Evolutionary conservation across 2,113 vertebrate species (phyloP), one percentile per base, ranked within the genome.

Genomic region (Sturnira hondurensis): DNA sequence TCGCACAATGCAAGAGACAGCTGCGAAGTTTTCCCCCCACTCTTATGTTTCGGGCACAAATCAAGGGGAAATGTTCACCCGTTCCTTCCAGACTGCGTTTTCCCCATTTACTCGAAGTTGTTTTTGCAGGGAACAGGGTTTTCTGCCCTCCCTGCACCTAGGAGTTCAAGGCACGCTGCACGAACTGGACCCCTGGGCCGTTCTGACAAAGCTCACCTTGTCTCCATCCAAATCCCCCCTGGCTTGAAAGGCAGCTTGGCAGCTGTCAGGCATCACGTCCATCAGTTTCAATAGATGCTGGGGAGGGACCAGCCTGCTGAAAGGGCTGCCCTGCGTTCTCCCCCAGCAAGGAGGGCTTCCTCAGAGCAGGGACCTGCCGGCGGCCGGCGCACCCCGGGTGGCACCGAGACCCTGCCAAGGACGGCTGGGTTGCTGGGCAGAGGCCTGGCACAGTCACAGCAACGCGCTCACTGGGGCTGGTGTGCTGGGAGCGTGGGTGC

Each of bases 251-350:
- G 98, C 99, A 98, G 98, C 96, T 97, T 98, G 98, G 98, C 97
- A 99, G 99, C 99, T 98, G 98, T 97, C 96, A 97, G 96, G 92
- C 98, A 98, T 97, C 97, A 98, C 98, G 99, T 99, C 98, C 98
- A 99, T 99, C 99, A 98, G 98, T 98, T 98, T 98, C 98, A 97
- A 97, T 97, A 97, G 98, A 97, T 73, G 97, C 95, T 97, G 89
- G n/a, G 14, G 58, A 97, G 92, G 97, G 96, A 98, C 74, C 68
- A 98, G 97, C 96, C 97, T 77, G 81, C 92, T 96, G 95, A 93
- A 97, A 95, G 97, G 97, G 96, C 91, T 84, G 63, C 33, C 80
- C 87, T 80, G 86, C 94, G 96, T 95, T 89, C 84, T 33, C 3
- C 24, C 26, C 63, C n/a, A 94, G 45, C 41, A 9, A 70, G 89